phyloP scores from a whole-genome alignment of 2,888 invertebrate genomes.

The Plagiodera versicolora region DNA sequence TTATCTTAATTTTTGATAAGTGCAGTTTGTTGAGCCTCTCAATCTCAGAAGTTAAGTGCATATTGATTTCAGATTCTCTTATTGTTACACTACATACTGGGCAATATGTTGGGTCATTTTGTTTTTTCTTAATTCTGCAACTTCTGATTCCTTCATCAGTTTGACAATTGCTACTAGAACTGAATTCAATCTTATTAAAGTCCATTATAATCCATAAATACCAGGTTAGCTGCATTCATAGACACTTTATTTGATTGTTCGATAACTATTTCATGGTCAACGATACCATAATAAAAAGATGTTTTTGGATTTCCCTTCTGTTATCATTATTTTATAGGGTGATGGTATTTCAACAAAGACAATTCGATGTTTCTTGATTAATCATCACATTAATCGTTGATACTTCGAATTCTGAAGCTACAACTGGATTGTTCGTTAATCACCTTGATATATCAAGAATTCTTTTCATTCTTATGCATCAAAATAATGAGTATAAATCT shows the following conservation, averaged over 20 bases:
- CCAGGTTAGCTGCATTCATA: constrained; percentile 11
- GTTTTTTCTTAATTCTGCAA: constrained; percentile 62
- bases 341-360: too few species aligned
- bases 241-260: background rate
- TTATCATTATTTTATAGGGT: constrained; percentile 18
- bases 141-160: constrained; percentile 51
- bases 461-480: too few species aligned
- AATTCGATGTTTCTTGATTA: too few species aligned
- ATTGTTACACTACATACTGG: constrained; percentile 88
- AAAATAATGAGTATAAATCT: too few species aligned
- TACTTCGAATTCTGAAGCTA: too few species aligned
- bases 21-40: constrained; percentile 68
- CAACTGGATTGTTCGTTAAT: too few species aligned
- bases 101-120: constrained; percentile 74
- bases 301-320: constrained; percentile 27
- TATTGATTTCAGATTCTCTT: constrained; percentile 78
- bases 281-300: constrained; percentile 24
- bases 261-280: constrained; percentile 11
- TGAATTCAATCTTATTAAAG: constrained; percentile 35
- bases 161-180: constrained; percentile 38
- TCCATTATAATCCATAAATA: constrained; percentile 40
- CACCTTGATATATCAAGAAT: too few species aligned
- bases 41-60: constrained; percentile 79
- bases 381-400: too few species aligned
- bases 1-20: constrained; percentile 46